Evolutionary conservation across 2,888 invertebrate species (phyloP).

Genomic region (Acrobasis repandana): DNA sequence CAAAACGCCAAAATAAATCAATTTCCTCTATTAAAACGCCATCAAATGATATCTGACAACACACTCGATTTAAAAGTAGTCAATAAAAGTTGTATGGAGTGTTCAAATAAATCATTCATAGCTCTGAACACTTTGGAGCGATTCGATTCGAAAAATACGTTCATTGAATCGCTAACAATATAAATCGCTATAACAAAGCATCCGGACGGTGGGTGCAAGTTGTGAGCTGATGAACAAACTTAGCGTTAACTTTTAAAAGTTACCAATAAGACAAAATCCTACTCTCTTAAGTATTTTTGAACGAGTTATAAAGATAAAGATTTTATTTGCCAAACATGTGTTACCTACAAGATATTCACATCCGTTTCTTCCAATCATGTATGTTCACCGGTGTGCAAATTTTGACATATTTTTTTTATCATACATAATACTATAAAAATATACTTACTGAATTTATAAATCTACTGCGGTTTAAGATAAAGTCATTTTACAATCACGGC

Average conservation of each 20-base stretch:
- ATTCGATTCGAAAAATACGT: conserved; percentile 70
- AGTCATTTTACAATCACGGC: too few relatives aligned
- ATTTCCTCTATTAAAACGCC: conserved; percentile 1
- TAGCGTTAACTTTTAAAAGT: neutral
- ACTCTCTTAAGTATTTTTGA: too few relatives aligned
- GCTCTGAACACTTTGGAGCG: conserved; percentile 70
- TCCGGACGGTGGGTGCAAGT: conserved; percentile 33
- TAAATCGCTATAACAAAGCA: conserved; percentile 73
- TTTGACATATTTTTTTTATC: too few relatives aligned
- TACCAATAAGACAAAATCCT: too few relatives aligned
- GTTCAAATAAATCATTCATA: conserved; percentile 75
- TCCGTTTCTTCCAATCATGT: too few relatives aligned
- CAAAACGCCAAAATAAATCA: neutral
- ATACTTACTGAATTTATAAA: too few relatives aligned
- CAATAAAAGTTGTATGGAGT: conserved; percentile 34
- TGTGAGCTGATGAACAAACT: neutral
- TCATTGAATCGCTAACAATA: conserved; percentile 78
- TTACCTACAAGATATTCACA: too few relatives aligned
- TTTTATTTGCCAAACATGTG: too few relatives aligned
- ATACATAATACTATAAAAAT: too few relatives aligned
- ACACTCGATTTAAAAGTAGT: conserved; percentile 19
- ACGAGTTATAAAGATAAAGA: too few relatives aligned
- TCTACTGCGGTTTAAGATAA: too few relatives aligned
- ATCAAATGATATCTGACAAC: conserved; percentile 17
- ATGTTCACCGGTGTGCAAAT: too few relatives aligned